A percentile compares a stretch with the other conserved stretches of the same genome.
Evolutionary conservation across 2,888 invertebrate genomes (phyloP).

Genomic region (Ischnus inquisitorius): DNA sequence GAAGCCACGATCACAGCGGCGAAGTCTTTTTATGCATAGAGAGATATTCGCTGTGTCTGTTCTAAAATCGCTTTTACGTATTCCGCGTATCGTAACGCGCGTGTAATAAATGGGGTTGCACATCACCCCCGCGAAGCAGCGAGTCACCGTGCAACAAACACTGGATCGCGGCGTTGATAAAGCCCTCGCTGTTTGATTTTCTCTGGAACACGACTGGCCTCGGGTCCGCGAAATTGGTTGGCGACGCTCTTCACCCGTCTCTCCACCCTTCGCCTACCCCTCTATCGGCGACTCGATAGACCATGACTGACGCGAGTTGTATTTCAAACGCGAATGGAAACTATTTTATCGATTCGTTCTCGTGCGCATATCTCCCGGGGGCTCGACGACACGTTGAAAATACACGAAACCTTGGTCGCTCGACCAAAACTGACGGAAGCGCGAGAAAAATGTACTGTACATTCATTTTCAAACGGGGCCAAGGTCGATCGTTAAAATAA

Average conservation of each 20-base stretch:
- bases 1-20: too few relatives aligned
- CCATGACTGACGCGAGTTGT: conserved; percentile 42
- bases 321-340: conserved; percentile 31
- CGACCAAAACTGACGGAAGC: not conserved
- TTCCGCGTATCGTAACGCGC: not conserved
- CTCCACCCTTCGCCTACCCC: conserved; percentile 11
- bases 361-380: not conserved
- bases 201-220: conserved; percentile 23
- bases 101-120: not conserved
- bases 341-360: conserved; percentile 15
- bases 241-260: conserved; percentile 31
- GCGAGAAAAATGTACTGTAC: not conserved
- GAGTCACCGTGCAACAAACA: not conserved
- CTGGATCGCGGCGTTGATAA: conserved; percentile 31
- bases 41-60: not conserved
- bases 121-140: not conserved
- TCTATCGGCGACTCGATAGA: conserved; percentile 28
- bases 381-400: conserved; percentile 14
- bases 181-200: conserved; percentile 46
- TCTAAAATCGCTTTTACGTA: conserved; percentile 12
- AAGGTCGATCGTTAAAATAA: not conserved
- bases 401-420: conserved; percentile 7
- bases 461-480: not conserved
- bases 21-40: too few relatives aligned
- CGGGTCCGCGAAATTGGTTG: conserved; percentile 39